These are phyloP conservation scores for Tupaia chinensis DNA, from an alignment of 2,113 vertebrate genomes.

Conservation along the genomic window DNA sequence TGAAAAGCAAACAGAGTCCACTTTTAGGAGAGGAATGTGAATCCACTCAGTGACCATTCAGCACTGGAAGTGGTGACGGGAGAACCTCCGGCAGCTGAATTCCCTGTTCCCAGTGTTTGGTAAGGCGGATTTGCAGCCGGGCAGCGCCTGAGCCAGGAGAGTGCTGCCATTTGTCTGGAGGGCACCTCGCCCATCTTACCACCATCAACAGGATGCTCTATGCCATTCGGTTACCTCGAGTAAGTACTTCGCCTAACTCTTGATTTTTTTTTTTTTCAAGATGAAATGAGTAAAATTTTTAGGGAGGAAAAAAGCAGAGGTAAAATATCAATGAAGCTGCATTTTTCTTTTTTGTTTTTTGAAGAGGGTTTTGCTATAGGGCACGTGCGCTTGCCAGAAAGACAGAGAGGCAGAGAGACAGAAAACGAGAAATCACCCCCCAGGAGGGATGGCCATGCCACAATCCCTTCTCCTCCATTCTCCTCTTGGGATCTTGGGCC, in stretches of 20 bases:
- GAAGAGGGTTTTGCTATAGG: no score
- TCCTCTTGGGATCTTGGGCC: no score
- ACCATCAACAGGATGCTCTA: not conserved
- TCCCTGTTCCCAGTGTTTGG: not conserved
- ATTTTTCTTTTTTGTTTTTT: not conserved
- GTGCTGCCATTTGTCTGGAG: not conserved
- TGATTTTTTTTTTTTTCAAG: not conserved
- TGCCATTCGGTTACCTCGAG: not conserved
- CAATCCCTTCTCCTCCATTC: no score
- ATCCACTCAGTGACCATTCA: not conserved
- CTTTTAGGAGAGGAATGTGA: not conserved
- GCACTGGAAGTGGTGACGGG: not conserved
- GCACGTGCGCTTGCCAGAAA: no score
- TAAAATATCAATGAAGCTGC: not conserved
- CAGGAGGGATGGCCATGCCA: no score
- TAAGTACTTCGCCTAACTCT: not conserved
- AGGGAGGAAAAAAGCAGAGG: not conserved
- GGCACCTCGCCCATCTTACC: not conserved
- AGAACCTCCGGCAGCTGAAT: not conserved
- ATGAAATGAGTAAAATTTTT: not conserved
- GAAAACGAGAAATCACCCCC: no score
- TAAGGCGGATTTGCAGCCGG: not conserved
- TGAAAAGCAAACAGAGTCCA: slow-evolving; percentile 1
- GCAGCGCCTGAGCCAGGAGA: not conserved
- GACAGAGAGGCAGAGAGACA: no score